phyloP scores from a whole-genome alignment of 2,797 vertebrate species.

The Microchirus variegatus region DNA sequence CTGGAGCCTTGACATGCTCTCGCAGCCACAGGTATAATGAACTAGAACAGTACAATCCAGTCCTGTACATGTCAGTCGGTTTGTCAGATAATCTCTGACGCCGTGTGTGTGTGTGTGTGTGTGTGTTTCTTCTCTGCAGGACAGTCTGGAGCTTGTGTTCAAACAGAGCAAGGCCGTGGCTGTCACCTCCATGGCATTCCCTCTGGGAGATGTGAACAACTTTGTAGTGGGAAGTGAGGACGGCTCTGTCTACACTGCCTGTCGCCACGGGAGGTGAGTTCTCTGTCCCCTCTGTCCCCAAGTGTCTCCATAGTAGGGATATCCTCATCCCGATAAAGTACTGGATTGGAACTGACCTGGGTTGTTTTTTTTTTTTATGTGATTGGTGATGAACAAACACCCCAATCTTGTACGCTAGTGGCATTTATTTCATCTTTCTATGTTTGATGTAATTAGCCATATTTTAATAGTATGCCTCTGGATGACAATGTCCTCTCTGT shows the following conservation, averaged over 20 bases:
- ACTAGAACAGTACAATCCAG: background rate
- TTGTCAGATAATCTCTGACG: background rate
- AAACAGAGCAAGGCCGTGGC: conserved; percentile 98
- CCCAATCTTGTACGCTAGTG: too few relatives aligned
- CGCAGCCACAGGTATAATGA: conserved; percentile 91
- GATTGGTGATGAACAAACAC: too few relatives aligned
- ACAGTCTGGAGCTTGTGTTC: conserved; percentile 97
- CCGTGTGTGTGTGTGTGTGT: conserved; percentile 13
- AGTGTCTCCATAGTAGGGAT: background rate
- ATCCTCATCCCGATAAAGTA: too few relatives aligned
- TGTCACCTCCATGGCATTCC: conserved; percentile 98
- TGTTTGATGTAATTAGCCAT: too few relatives aligned
- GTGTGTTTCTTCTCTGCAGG: conserved; percentile 74
- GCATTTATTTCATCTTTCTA: too few relatives aligned
- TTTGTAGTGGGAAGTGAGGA: conserved; percentile 99
- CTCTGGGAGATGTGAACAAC: conserved; percentile 97
- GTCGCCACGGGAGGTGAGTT: conserved; percentile 93
- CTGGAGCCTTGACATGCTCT: conserved; percentile 99
- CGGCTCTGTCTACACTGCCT: conserved; percentile 97
- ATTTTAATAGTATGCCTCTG: too few relatives aligned
- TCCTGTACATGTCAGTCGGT: background rate
- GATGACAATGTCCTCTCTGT: too few relatives aligned
- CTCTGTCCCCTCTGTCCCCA: background rate
- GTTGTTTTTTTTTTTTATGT: too few relatives aligned
- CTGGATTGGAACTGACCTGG: too few relatives aligned